Percentiles rank a stretch among this genome's conserved stretches.
phyloP scores from a whole-genome alignment of 30 jellyfish, hydroid and myxozoan species.

The Haliclystus octoradiatus region DNA sequence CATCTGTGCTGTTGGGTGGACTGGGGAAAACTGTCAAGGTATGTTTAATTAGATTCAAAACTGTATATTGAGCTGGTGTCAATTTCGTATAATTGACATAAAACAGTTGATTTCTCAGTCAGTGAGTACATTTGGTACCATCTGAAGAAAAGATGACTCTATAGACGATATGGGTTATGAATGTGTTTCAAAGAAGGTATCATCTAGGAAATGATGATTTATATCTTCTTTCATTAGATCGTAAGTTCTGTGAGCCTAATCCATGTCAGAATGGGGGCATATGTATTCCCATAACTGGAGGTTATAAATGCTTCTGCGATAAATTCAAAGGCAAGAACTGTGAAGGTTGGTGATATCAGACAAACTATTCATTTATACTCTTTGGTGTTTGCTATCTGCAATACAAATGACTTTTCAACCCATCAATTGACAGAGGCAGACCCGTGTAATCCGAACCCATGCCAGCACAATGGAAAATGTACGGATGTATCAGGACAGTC shows the following conservation, averaged over 20 bases:
- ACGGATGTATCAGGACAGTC: conserved; percentile 82
- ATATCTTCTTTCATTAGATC: conserved; percentile 70
- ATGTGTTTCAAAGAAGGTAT: no score
- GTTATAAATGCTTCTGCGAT: conserved; percentile 92
- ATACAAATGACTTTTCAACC: no score
- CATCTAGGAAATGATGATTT: no score
- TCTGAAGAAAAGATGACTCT: no score
- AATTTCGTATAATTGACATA: no score
- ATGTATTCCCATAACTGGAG: conserved; percentile 74
- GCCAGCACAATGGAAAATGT: conserved; percentile 89
- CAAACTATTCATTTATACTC: no score
- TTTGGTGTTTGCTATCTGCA: no score
- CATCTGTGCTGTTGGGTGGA: conserved; percentile 84
- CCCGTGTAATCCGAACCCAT: conserved; percentile 94
- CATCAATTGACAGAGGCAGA: conserved; percentile 49
- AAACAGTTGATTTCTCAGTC: no score
- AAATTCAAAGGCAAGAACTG: conserved; percentile 82
- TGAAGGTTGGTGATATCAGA: conserved; percentile 67
- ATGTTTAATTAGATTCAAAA: no score
- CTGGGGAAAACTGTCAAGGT: conserved; percentile 99
- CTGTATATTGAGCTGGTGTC: no score
- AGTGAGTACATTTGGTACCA: no score
- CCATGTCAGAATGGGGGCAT: conserved; percentile 95
- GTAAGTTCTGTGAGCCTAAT: conserved; percentile 86
- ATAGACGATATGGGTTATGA: no score